Evolutionary conservation across 1,140 invertebrate species (phyloP), one percentile per base, ranked within the genome.

Genomic region (Reticulitermes speratus): DNA sequence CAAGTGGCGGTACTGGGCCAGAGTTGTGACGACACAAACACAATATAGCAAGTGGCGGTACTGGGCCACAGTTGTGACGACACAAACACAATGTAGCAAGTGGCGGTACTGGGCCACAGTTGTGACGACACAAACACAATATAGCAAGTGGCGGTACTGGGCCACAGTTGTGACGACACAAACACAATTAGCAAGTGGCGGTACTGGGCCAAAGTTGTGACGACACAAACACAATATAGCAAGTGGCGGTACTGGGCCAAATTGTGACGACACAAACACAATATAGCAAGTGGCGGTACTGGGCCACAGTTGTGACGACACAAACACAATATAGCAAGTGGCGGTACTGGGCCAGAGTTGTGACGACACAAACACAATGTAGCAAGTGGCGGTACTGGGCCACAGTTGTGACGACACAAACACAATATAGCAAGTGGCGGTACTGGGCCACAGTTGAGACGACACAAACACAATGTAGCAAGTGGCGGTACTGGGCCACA

Each of bases 41-140:
- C n/a, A n/a, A n/a, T n/a, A n/a, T 75, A 75, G 65, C 65, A 75
- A 75, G 65, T 75, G 21, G 59, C 55, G 55, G 55, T 19, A 6
- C 55, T 8, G 21, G 55, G 38, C 2, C 38, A 38, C 2, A 38
- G 2, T 38, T 38, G 38, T 5, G 38, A 38, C 38, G 38, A 38
- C 38, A n/a, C n/a, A n/a, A n/a, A n/a, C n/a, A n/a, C n/a, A n/a
- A n/a, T 75, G 65, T 75, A 75, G 65, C 65, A 75, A 75, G 65
- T 75, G 21, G 59, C 55, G 55, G 55, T 19, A 6, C 55, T 8
- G 21, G 55, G 38, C 2, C 38, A 38, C 2, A 38, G 2, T 38
- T 38, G 38, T 5, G 38, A 38, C 38, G 38, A 38, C 38, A n/a
- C n/a, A n/a, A n/a, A n/a, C n/a, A n/a, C n/a, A n/a, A n/a, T n/a